Evolutionary conservation across 2,797 vertebrate species (phyloP), one percentile per base, ranked within the genome.

Genomic region (Novumbra hubbsi): DNA sequence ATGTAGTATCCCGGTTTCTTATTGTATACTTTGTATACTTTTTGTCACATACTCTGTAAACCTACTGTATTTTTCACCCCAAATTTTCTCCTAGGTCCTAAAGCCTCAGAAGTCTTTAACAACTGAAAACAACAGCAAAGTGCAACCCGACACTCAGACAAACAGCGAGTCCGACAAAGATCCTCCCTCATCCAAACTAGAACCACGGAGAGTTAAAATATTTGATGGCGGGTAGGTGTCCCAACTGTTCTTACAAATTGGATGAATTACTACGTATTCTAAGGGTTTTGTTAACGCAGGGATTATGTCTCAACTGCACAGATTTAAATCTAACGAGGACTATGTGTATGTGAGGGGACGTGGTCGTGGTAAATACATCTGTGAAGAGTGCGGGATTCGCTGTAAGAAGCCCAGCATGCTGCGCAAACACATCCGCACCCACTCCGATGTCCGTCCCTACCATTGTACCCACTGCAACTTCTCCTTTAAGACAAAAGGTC

Each of bases 351-450:
- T 99, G 15, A 94, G 98, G 62, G 98, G 98, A 2, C 94, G 98
- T 80, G 98, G 98, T 74, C 94, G 98, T 70, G 98, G 98, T 66
- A 98, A 99, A 81, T 99, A 98, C 80, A 98, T 99, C 86, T 99
- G 98, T 84, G 98, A 99, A 84, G 98, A 99, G 83, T 99, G 98
- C 87, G 98, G 98, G 63, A 99, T 99, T 76, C 96, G 98, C 70
- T 99, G 98, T 89, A 99, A 99, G 92, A 99, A 99, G 76, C 98
- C 98, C 73, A 99, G 98, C 88, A 99, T 99, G 98, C 91, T 99
- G 81, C 97, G 97, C 86, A 99, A 99, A 87, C 98, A 99, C 82
- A 99, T 99, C 80, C 96, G 98, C 78, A 99, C 98, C 0, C 98
- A 99, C 83, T 98, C 98, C 0, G 98, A 99, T 73, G 96, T 99